Evolutionary conservation across 30 jellyfish, hydroid and myxozoan genomes (phyloP).

Genomic region (Morbakka virulenta): DNA sequence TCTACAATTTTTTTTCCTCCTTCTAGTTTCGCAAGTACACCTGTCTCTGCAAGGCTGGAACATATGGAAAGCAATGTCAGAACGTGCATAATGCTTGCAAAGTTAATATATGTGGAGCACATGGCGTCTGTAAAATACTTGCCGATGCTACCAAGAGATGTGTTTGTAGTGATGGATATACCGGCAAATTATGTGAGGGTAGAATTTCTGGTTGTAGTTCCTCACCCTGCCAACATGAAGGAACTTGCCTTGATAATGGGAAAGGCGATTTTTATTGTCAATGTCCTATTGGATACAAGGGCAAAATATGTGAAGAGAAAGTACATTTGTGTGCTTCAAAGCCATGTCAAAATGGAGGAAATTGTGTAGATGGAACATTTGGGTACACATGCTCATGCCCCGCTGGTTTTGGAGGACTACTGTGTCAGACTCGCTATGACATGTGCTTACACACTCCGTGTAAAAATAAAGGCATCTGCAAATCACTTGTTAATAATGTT

Average conservation of each 20-base stretch:
- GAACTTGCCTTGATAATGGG: slow-evolving; percentile 49
- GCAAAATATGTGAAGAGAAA: slow-evolving; percentile 72
- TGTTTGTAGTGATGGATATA: slow-evolving; percentile 73
- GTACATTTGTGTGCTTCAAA: slow-evolving; percentile 63
- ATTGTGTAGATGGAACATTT: slow-evolving; percentile 54
- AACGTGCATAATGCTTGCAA: slow-evolving; percentile 51
- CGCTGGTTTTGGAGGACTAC: slow-evolving; percentile 64
- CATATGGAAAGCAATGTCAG: slow-evolving; percentile 83
- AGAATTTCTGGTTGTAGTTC: slow-evolving; percentile 66
- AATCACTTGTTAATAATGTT: slow-evolving; percentile 69
- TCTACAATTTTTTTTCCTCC: too few relatives aligned
- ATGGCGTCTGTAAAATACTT: slow-evolving; percentile 69
- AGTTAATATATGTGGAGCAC: slow-evolving; percentile 58
- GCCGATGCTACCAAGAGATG: slow-evolving; percentile 79
- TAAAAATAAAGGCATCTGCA: slow-evolving; percentile 79
- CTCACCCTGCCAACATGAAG: slow-evolving; percentile 79
- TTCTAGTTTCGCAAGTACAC: slow-evolving; percentile 71
- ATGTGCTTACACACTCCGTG: slow-evolving; percentile 87
- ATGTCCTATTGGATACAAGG: slow-evolving; percentile 86
- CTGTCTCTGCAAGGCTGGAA: slow-evolving; percentile 81
- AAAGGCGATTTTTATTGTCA: slow-evolving; percentile 56
- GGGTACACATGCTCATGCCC: slow-evolving; percentile 78
- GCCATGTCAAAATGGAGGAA: slow-evolving; percentile 83
- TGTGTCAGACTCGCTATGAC: slow-evolving; percentile 62
- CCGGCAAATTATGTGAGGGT: slow-evolving; percentile 89